These are phyloP conservation scores for Dromas ardeola DNA, from an alignment of 2,113 vertebrate species.

Conservation along the genomic window DNA sequence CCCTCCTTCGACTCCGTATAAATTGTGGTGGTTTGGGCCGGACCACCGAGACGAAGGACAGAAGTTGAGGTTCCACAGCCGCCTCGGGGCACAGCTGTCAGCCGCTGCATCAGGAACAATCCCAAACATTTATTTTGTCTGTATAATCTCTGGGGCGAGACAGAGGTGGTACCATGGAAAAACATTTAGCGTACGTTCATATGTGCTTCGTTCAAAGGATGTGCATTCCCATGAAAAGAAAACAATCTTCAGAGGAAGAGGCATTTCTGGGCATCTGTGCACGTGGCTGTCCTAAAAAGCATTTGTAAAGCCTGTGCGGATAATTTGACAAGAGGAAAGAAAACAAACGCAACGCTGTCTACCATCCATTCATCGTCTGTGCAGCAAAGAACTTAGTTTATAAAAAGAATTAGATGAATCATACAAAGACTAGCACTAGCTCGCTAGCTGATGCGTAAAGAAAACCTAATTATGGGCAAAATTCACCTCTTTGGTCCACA, in stretches of 20 bases:
- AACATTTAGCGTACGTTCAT: fast-evolving
- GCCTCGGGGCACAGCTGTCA: neutral
- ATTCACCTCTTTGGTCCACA: neutral
- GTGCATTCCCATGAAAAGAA: fast-evolving
- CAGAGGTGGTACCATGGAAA: neutral
- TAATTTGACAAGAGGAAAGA: neutral
- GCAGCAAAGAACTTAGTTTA: neutral
- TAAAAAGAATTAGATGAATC: neutral
- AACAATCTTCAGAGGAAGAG: neutral
- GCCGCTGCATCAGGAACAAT: neutral
- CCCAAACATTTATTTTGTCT: neutral
- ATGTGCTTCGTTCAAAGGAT: fast-evolving
- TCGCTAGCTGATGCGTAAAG: neutral
- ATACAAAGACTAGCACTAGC: fast-evolving
- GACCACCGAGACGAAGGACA: too few relatives aligned
- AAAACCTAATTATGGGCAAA: neutral
- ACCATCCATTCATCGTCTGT: neutral
- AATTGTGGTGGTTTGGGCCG: too few relatives aligned
- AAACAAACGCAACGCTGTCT: neutral
- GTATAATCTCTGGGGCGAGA: neutral
- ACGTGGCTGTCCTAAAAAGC: neutral
- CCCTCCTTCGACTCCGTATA: neutral
- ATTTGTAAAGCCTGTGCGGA: neutral
- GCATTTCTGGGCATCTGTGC: neutral
- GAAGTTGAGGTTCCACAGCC: neutral